Base-by-base conservation (phyloP, 2,888 invertebrate genomes). In the Thecophora atra region DNA sequence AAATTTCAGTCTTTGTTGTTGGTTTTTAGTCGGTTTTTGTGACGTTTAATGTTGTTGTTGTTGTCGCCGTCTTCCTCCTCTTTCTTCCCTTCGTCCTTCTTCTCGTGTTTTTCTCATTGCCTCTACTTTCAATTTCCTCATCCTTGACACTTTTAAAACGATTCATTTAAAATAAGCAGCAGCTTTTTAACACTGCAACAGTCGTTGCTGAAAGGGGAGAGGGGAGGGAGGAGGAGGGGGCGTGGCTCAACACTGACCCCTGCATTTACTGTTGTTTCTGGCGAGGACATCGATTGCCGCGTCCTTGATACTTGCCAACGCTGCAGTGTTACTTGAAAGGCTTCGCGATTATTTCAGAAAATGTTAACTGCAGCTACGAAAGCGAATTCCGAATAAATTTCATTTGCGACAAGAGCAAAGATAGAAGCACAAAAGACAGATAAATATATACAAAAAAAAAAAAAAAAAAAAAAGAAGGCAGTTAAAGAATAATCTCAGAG, bases 91-190 rank as follows among this genome's bases (percentile, higher is more conserved):
- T 62, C 44, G 21, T 37, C n/a, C n/a, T 58, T 58, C 24, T 47
- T 72, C 42, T 63, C 47, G 68, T n/a, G 52, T 37, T 68, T 68
- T 58, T 52, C 4, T 69, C 68, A 21, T 69, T 72, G 17, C 47
- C 58, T 17, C 47, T 37, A 30, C 37, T 54, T 67, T 67, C 54
- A 54, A 24, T 67, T 69, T 58, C 68, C 58, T 60, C 68, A 69
- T 28, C 58, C 58, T 47, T 28, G 24, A 44, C 44, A 24, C 67
- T 21, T 60, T 69, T 60, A 13, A n/a, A 69, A 69, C 68, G 68
- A 69, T 37, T 17, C 42, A 28, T 26, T 58, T 58, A 19, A 58
- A 58, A 69, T 47, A 60, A 69, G 44, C 24, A 58, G 58, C 58
- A 19, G 19, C 15, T 66, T 30, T 51, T 56, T 37, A n/a, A 8